These are phyloP conservation scores for Eptesicus fuscus DNA, from an alignment of 2,113 vertebrate genomes.

Conservation along the genomic window DNA sequence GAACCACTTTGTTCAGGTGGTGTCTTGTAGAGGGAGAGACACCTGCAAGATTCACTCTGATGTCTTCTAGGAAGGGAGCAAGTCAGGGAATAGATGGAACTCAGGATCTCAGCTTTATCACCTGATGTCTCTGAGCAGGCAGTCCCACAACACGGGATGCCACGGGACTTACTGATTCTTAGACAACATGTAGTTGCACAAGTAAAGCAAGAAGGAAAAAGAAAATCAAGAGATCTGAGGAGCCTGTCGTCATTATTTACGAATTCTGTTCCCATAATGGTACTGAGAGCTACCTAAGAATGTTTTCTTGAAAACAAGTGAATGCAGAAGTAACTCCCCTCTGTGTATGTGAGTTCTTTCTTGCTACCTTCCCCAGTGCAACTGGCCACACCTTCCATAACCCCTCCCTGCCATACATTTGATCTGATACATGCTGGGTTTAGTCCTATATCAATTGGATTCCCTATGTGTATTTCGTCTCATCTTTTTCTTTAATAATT, in stretches of 20 bases:
- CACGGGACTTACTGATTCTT: background rate
- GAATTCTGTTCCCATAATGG: background rate
- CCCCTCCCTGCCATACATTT: background rate
- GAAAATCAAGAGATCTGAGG: background rate
- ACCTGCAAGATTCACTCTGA: too few species aligned
- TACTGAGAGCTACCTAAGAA: background rate
- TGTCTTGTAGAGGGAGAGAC: background rate
- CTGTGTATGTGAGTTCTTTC: background rate
- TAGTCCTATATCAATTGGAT: background rate
- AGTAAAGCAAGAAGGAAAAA: background rate
- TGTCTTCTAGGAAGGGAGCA: background rate
- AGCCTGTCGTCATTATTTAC: background rate
- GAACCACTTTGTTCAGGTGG: background rate
- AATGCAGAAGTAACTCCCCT: background rate
- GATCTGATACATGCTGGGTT: background rate
- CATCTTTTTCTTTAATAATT: conserved; percentile 30
- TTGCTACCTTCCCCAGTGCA: background rate
- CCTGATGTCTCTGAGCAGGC: background rate
- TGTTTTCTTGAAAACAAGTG: background rate
- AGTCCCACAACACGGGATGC: background rate
- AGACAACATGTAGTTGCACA: background rate
- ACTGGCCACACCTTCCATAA: background rate
- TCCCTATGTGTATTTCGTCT: background rate
- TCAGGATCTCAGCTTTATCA: background rate
- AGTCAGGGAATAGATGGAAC: background rate